These are phyloP conservation scores for Cosmopolites sordidus DNA, from an alignment of 2,888 invertebrate genomes.

Conservation along the genomic window DNA sequence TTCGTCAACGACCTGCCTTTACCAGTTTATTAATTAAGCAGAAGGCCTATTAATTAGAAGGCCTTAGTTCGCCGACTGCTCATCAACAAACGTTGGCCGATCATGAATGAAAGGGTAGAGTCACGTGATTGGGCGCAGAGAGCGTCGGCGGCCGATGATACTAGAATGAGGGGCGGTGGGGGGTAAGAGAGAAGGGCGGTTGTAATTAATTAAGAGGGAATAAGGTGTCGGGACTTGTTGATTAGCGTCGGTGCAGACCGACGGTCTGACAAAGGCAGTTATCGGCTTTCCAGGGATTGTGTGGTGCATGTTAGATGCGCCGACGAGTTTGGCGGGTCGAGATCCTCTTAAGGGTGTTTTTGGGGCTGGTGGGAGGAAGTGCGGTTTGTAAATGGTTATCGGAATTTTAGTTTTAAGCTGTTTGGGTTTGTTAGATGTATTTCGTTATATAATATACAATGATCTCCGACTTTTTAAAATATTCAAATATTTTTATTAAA, in stretches of 20 bases:
- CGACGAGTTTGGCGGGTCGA: background rate
- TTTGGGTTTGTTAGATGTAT: too few relatives aligned
- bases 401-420: too few relatives aligned
- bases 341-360: too few relatives aligned
- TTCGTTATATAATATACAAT: too few relatives aligned
- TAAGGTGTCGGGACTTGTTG: constrained; percentile 25
- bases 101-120: background rate
- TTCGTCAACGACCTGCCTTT: background rate
- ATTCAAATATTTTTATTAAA: too few relatives aligned
- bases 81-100: background rate
- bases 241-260: constrained; percentile 16
- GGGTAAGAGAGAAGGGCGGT: background rate
- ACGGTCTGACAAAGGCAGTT: background rate
- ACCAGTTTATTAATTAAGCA: background rate
- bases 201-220: constrained; percentile 21
- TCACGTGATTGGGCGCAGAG: constrained; percentile 4
- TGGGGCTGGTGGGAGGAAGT: too few relatives aligned
- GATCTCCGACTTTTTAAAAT: too few relatives aligned
- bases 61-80: background rate
- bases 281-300: background rate
- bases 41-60: background rate
- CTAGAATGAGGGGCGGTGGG: constrained; percentile 1
- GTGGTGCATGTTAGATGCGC: background rate
- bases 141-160: background rate
- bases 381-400: too few relatives aligned